phyloP scores from a whole-genome alignment of 2,113 vertebrate genomes.

The Poecile atricapillus region DNA sequence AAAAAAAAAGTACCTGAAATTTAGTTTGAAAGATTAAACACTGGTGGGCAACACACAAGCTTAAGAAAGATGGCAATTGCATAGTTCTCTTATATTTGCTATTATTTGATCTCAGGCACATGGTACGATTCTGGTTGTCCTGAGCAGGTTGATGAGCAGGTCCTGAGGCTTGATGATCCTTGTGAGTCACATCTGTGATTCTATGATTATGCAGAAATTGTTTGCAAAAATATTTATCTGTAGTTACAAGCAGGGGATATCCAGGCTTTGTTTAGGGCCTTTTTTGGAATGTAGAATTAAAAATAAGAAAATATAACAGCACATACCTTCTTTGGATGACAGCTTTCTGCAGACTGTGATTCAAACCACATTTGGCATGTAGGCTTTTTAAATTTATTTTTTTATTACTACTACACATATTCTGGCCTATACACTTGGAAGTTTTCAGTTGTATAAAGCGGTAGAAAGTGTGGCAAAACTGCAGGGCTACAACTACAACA shows the following conservation, averaged over 20 bases:
- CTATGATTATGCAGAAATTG: not conserved
- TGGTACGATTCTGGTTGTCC: not conserved
- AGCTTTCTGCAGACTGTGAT: not conserved
- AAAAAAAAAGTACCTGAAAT: not conserved
- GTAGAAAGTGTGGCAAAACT: not conserved
- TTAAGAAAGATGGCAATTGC: not conserved
- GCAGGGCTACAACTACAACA: not conserved
- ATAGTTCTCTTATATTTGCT: not conserved
- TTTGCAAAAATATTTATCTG: not conserved
- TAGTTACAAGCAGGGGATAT: not conserved
- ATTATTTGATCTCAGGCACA: not conserved
- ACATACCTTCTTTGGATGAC: not conserved
- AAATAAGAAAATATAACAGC: not conserved
- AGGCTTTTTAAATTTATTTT: not conserved
- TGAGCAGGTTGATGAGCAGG: not conserved
- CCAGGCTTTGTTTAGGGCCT: not conserved
- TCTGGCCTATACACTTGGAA: not conserved
- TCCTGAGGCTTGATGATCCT: not conserved
- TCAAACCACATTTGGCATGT: not conserved
- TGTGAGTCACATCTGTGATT: not conserved
- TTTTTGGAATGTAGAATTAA: not conserved
- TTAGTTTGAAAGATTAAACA: not conserved
- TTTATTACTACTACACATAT: not conserved
- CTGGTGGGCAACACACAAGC: not conserved
- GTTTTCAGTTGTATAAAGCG: not conserved